Evolutionary conservation across 2,797 vertebrate genomes (phyloP), one percentile per base, ranked within the genome.

Genomic region (Bradypodion ventrale): DNA sequence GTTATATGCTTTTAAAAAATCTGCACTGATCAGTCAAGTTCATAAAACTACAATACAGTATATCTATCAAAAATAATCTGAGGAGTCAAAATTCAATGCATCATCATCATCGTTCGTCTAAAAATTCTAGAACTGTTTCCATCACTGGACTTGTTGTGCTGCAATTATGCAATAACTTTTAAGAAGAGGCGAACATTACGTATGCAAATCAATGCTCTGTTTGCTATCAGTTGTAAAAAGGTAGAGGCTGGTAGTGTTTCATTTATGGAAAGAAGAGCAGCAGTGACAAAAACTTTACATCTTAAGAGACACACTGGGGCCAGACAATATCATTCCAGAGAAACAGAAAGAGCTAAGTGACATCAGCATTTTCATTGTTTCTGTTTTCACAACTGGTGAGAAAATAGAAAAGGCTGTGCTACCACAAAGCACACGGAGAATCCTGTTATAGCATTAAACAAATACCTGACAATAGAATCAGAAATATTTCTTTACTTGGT

Each of bases 401-500:
- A 68, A 83, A 83, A 23, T 0, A 21, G 19, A 15, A 75, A 40
- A 16, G 32, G n/a, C 13, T 49, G 32, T 52, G 25, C 44, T 49
- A 46, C 40, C 29, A 49, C 59, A 60, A 74, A 35, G 40, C 12
- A 74, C 40, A 32, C 42, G 16, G 32, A 19, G 27, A 65, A 59
- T 74, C 59, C 49, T 63, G 44, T 76, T 83, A 76, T 73, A 76
- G 35, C 19, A 32, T 75, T n/a, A 65, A 75, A 52, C 32, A 37
- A 29, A 66, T 56, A 46, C n/a, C 1, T 16, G 62, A 83, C 46
- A 76, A 68, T 25, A 68, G 62, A 56, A 56, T 68, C 16, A 75
- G 27, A 83, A 56, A 73, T 68, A 56, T 75, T 75, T 65, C n/a
- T 27, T 82, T 27, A 73, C 62, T 44, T 75, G 62, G 52, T 75